Evolutionary conservation across 2,888 invertebrate genomes (phyloP), one percentile per base, ranked within the genome.

Genomic region (Gastrophysa polygoni): DNA sequence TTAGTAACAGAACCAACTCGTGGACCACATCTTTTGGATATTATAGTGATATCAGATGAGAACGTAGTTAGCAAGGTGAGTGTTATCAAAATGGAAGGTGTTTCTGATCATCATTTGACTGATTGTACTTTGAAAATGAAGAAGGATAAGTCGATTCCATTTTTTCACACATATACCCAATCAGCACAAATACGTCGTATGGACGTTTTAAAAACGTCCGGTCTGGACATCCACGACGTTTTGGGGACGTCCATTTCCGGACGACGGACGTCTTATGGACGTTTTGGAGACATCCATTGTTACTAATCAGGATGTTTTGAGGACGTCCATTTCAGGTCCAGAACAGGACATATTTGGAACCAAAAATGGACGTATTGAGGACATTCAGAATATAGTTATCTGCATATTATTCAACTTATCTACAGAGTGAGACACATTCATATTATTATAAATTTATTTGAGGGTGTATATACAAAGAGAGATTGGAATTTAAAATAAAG

Each of bases 151-250:
- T n/a, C n/a, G n/a, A n/a, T n/a, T n/a, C n/a, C n/a, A n/a, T n/a
- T n/a, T n/a, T n/a, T n/a, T n/a, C n/a, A n/a, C n/a, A n/a, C n/a
- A n/a, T n/a, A n/a, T n/a, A n/a, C 38, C 38, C 38, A 38, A 11
- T 14, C 14, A 38, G 38, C 38, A 38, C 38, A 38, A 49, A 21
- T 28, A 49, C 47, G 32, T 46, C 56, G 28, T 18, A 47, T 56
- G 46, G 56, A 56, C 29, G 56, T 56, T 56, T 28, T 28, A 7
- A 47, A 56, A 56, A 56, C 47, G 47, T 56, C 46, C 32, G 28
- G 10, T 29, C 47, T 56, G 47, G 56, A 56, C 29, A 32, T 56
- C 32, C 32, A 47, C 32, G 56, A 56, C 47, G 46, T 46, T 38
- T 29, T 49, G 16, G 17, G 11, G 17, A 28, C 28, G 49, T 49